A percentile compares a stretch with the other conserved stretches of the same genome.
Evolutionary conservation across 2,888 invertebrate genomes (phyloP).

Genomic region (Tinea trinotella): DNA sequence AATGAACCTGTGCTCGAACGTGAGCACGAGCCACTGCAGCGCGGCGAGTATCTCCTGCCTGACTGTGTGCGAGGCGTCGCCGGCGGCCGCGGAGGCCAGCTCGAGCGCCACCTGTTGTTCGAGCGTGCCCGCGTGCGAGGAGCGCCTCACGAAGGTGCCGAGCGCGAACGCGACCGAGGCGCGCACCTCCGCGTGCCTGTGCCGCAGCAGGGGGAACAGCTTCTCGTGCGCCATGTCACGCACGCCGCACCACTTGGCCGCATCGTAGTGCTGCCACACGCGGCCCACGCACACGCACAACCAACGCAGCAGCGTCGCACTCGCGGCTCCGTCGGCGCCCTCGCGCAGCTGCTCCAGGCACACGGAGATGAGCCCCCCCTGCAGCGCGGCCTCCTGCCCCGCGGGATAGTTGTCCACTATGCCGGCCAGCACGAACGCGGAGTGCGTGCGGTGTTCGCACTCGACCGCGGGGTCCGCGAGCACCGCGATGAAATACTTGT

Average conservation of each 20-base stretch:
- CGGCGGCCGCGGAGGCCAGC: slow-evolving; percentile 81
- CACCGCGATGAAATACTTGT: slow-evolving; percentile 94
- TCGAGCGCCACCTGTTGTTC: slow-evolving; percentile 94
- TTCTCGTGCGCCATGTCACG: slow-evolving; percentile 98
- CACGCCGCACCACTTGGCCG: slow-evolving; percentile 95
- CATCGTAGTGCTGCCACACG: slow-evolving; percentile 91
- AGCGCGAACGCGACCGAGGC: slow-evolving; percentile 96
- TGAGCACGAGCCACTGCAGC: slow-evolving; percentile 84
- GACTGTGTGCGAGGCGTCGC: slow-evolving; percentile 91
- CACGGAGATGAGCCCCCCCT: slow-evolving; percentile 88
- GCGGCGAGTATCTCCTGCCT: slow-evolving; percentile 89
- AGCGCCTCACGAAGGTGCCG: slow-evolving; percentile 93
- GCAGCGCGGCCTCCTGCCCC: slow-evolving; percentile 91
- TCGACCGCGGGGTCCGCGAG: slow-evolving; percentile 89
- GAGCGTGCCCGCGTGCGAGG: slow-evolving; percentile 94
- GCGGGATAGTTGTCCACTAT: slow-evolving; percentile 91
- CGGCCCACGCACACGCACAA: slow-evolving; percentile 92
- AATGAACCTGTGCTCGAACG: slow-evolving; percentile 91
- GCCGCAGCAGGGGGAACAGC: slow-evolving; percentile 80
- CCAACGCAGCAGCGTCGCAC: slow-evolving; percentile 85
- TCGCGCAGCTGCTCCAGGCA: slow-evolving; percentile 90
- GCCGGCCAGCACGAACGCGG: slow-evolving; percentile 95
- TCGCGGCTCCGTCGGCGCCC: slow-evolving; percentile 78
- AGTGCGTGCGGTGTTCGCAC: slow-evolving; percentile 90
- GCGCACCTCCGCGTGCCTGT: slow-evolving; percentile 76